These are phyloP conservation scores for Odontamblyopus rebecca DNA, from an alignment of 2,797 vertebrate genomes.

Conservation along the genomic window DNA sequence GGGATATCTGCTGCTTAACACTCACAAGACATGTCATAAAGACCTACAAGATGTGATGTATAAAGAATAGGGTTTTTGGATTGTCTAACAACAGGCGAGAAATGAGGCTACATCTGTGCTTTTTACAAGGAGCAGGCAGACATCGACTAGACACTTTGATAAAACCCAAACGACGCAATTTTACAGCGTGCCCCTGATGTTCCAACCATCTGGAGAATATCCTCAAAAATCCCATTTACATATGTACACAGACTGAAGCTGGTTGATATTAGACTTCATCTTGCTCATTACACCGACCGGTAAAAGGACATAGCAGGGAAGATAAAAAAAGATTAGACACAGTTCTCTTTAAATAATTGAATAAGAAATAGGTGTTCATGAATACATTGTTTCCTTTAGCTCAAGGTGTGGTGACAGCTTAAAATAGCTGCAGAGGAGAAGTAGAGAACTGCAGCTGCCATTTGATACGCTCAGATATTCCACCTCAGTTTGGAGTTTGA, in stretches of 20 bases:
- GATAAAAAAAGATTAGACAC: constrained; percentile 47
- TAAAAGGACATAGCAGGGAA: constrained; percentile 47
- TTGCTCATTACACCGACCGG: constrained; percentile 51
- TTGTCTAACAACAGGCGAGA: constrained; percentile 21
- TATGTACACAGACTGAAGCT: constrained; percentile 16
- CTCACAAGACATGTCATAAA: constrained; percentile 35
- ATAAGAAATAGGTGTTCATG: constrained; percentile 29
- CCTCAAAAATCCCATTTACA: constrained; percentile 30
- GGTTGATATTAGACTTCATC: constrained; percentile 53
- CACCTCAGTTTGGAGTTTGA: constrained; percentile 25
- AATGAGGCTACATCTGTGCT: constrained; percentile 26
- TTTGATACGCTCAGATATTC: constrained; percentile 25
- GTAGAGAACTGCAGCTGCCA: constrained; percentile 10
- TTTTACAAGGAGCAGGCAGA: constrained; percentile 51
- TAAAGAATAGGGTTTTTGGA: constrained; percentile 30
- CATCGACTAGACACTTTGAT: constrained; percentile 52
- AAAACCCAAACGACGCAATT: constrained; percentile 32
- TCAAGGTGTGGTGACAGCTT: constrained; percentile 22
- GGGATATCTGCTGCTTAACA: not conserved
- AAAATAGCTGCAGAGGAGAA: constrained; percentile 13
- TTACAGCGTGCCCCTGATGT: constrained; percentile 49
- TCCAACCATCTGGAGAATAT: constrained; percentile 61
- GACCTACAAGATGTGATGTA: constrained; percentile 11
- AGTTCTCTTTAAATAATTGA: constrained; percentile 46
- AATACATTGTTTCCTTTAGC: constrained; percentile 28